Conservation (phyloP, 64 coral and sea anemone species). For the Dendrophyllia cribrosa region DNA sequence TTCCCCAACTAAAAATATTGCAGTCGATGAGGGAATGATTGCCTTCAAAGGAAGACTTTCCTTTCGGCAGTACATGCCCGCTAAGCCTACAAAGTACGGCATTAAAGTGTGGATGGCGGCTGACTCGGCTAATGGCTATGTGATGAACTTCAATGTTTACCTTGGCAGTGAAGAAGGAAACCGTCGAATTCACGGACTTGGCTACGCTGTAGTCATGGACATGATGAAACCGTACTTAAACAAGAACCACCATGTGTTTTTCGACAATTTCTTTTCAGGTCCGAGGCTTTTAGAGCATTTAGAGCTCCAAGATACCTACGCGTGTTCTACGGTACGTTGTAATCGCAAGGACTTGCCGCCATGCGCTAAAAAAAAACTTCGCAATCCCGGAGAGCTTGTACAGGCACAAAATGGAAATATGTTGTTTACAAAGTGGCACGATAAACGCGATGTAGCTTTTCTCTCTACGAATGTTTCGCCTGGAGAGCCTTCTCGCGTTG, state of each 20-base stretch:
- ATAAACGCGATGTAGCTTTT: slow-evolving; percentile 7
- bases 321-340: background rate
- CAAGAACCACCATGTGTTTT: background rate
- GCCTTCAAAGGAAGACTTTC: too few species aligned
- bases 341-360: too few species aligned
- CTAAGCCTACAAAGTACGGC: too few species aligned
- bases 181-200: background rate
- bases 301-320: slow-evolving; percentile 11
- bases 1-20: slow-evolving; percentile 28
- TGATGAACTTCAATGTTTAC: too few species aligned
- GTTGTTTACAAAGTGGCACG: too few species aligned
- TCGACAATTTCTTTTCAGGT: slow-evolving; percentile 50
- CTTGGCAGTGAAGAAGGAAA: slow-evolving; percentile 3
- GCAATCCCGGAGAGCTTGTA: background rate
- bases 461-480: slow-evolving; percentile 14
- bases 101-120: too few species aligned
- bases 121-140: too few species aligned
- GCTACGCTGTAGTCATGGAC: slow-evolving; percentile 56
- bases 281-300: background rate
- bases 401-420: background rate
- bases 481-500: background rate
- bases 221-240: slow-evolving; percentile 44
- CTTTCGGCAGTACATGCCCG: too few species aligned
- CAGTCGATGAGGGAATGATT: slow-evolving; percentile 63
- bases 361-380: too few species aligned